Base-by-base conservation (phyloP, 2,797 vertebrate species). In the Enteromius mattozi region DNA sequence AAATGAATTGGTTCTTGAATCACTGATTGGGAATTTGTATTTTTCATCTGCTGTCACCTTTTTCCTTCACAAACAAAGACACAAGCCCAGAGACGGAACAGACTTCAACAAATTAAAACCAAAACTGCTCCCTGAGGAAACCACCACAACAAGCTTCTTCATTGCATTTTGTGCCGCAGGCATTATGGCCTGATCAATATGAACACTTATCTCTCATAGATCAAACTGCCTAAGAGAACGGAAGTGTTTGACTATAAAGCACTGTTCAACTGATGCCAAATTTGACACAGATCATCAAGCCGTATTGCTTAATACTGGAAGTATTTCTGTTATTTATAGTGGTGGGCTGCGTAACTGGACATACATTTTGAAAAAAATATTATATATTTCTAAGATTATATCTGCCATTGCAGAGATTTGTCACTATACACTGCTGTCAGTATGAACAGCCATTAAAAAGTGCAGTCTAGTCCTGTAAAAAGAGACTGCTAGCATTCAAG, bases 101-200 rank as follows among this genome's bases (percentile, higher is more conserved):
- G 17, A 74, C 27, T 40, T 40, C 14, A 37, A 59, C 35, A 35
- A 24, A 65, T 68, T n/a, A 13, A 21, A 70, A 78, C 74, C 40
- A 33, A 71, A 72, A 72, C 69, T 33, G 12, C 27, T 47, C 69
- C 40, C 80, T 17, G 13, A 42, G 37, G 27, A 45, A 81, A 72
- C 51, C 69, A 61, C 40, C 54, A 63, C 68, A 72, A 27, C 35
- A 61, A 81, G 54, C 13, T 7, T 47, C 54, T 81, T 47, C 40
- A 72, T 72, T 81, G 68, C 80, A 45, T 81, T 71, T 13, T 42
- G 80, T 45, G 80, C 80, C 37, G 14, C 51, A 81, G 37, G 40
- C 49, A 81, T 81, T 72, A 33, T 61, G 54, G 54, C 40, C 80
- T 63, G 80, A 72, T 81, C 80, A 63, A 61, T 81, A 81, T 47